Evolutionary conservation across 1,140 invertebrate species (phyloP).

Genomic region (Portunus trituberculatus): DNA sequence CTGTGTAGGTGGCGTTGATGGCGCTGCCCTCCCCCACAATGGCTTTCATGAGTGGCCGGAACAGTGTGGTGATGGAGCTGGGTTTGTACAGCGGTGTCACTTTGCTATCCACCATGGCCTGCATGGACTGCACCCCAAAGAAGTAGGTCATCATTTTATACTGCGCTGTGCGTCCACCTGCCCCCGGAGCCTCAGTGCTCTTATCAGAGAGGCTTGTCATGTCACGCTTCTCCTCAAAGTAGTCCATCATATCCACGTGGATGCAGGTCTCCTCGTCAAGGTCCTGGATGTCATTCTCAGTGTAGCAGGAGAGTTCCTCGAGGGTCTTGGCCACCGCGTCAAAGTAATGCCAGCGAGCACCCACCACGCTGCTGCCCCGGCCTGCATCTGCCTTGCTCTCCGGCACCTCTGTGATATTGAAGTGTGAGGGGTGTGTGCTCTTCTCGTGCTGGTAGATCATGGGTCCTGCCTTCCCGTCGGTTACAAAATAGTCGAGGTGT

Average conservation of each 20-base stretch:
- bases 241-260: conserved; percentile 54
- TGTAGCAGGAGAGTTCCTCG: conserved; percentile 42
- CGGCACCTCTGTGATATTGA: conserved; percentile 34
- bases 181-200: not conserved
- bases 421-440: conserved; percentile 55
- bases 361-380: conserved; percentile 34
- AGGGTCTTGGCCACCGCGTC: conserved; percentile 67
- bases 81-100: conserved; percentile 43
- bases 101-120: conserved; percentile 10
- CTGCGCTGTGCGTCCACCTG: conserved; percentile 26
- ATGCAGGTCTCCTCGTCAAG: conserved; percentile 60
- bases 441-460: conserved; percentile 56
- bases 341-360: conserved; percentile 65
- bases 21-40: conserved; percentile 46
- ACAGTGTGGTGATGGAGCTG: not conserved
- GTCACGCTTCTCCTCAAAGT: conserved; percentile 65
- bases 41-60: conserved; percentile 70
- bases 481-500: conserved; percentile 65
- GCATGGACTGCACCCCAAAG: conserved; percentile 63
- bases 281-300: conserved; percentile 51
- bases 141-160: conserved; percentile 66
- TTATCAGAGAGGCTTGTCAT: conserved; percentile 52
- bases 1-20: conserved; percentile 33
- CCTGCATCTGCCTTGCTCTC: conserved; percentile 30
- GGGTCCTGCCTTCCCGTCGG: conserved; percentile 49